Conservation (phyloP, 2,113 vertebrate genomes). For the Crypturellus undulatus region DNA sequence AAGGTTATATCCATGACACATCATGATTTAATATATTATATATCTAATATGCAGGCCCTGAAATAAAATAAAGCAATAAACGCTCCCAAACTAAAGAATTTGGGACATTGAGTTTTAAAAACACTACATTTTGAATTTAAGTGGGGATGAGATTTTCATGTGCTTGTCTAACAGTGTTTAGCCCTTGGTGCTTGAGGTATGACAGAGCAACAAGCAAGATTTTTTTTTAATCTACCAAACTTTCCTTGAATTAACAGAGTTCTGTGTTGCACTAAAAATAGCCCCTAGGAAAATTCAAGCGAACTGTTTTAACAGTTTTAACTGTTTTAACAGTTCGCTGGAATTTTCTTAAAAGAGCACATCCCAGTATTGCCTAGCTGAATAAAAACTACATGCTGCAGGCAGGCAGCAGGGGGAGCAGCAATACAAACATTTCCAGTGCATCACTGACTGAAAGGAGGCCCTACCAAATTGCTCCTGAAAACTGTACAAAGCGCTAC, state of each 20-base stretch:
- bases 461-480: neutral
- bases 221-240: neutral
- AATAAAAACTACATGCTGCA: neutral
- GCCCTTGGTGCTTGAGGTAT: neutral
- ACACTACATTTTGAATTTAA: neutral
- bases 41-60: neutral
- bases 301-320: neutral
- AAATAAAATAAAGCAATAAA: neutral
- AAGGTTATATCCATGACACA: neutral
- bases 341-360: no score
- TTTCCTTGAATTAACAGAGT: neutral
- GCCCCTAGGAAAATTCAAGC: neutral
- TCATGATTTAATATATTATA: accelerated
- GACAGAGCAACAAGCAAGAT: neutral
- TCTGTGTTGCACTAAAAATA: neutral
- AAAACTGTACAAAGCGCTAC: neutral
- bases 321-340: no score
- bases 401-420: slow-evolving; percentile 45
- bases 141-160: neutral
- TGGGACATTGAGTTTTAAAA: neutral
- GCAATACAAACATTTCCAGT: slow-evolving; percentile 11
- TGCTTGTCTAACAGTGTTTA: neutral
- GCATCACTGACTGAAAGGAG: neutral
- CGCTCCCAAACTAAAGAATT: neutral
- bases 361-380: accelerated